phyloP scores from a whole-genome alignment of 64 coral and sea anemone genomes.

The Dendrophyllia cribrosa region DNA sequence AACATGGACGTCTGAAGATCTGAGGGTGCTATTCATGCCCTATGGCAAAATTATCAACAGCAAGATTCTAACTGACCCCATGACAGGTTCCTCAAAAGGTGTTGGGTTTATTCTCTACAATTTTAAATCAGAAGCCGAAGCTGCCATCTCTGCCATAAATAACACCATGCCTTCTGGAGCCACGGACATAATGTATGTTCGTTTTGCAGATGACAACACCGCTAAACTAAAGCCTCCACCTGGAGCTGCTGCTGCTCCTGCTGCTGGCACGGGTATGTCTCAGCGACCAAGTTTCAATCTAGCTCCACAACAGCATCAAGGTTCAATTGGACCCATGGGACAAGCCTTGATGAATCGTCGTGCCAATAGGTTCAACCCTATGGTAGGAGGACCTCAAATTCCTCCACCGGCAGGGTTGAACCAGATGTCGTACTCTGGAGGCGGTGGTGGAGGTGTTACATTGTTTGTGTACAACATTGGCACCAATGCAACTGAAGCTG shows the following conservation, averaged over 20 bases:
- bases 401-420: conserved; percentile 26
- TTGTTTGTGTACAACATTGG: conserved; percentile 93
- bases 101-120: conserved; percentile 85
- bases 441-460: conserved; percentile 20
- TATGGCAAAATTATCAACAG: conserved; percentile 80
- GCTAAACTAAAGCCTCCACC: conserved; percentile 55
- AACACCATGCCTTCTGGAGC: conserved; percentile 65
- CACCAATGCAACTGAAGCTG: conserved; percentile 54
- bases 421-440: conserved; percentile 14
- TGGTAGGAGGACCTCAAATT: conserved; percentile 47
- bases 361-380: conserved; percentile 81
- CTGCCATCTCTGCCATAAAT: conserved; percentile 67
- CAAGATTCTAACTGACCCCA: conserved; percentile 72
- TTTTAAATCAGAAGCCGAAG: conserved; percentile 80
- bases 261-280: not conserved
- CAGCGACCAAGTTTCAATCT: conserved; percentile 33
- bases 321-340: conserved; percentile 71
- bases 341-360: conserved; percentile 73
- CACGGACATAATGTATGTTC: conserved; percentile 65
- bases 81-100: conserved; percentile 72
- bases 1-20: conserved; percentile 42
- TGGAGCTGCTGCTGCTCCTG: not conserved
- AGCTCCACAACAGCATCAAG: conserved; percentile 35
- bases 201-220: conserved; percentile 86
- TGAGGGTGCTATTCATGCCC: conserved; percentile 61